A percentile compares a stretch with the other conserved stretches of the same genome.
Evolutionary conservation across 2,888 invertebrate species (phyloP).

Genomic region (Alloplasta piceator): DNA sequence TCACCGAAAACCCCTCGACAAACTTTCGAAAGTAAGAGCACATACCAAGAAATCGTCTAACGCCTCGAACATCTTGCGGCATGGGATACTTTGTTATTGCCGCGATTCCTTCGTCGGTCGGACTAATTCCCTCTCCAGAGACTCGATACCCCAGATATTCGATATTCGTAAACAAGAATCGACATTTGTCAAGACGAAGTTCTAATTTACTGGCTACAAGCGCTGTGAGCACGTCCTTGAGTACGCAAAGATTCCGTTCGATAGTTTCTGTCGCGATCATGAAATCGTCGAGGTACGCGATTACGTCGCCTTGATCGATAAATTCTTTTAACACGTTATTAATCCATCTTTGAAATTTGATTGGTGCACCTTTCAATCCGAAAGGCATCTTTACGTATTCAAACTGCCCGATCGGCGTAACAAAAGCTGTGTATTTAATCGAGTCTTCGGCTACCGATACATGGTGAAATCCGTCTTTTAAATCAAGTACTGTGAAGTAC

Average conservation of each 20-base stretch:
- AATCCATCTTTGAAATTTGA: constrained; percentile 66
- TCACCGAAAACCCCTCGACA: constrained; percentile 23
- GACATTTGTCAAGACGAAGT: constrained; percentile 63
- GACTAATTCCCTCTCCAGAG: constrained; percentile 57
- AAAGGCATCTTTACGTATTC: constrained; percentile 50
- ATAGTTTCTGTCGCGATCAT: constrained; percentile 51
- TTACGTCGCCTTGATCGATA: constrained; percentile 57
- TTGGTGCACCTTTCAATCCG: constrained; percentile 52
- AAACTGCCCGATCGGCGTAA: constrained; percentile 39
- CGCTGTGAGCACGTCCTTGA: constrained; percentile 23
- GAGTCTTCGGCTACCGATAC: constrained; percentile 60
- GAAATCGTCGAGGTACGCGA: constrained; percentile 68
- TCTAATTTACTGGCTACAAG: constrained; percentile 35
- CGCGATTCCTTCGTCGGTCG: constrained; percentile 60
- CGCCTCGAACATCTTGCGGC: constrained; percentile 64
- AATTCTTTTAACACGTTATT: constrained; percentile 60
- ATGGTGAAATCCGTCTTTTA: constrained; percentile 68
- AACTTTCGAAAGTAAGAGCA: constrained; percentile 26
- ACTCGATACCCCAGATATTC: constrained; percentile 65
- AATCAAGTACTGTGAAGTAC: constrained; percentile 66
- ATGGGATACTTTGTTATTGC: constrained; percentile 66
- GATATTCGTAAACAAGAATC: constrained; percentile 64
- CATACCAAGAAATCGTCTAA: constrained; percentile 52
- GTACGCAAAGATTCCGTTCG: constrained; percentile 40
- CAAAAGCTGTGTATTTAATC: constrained; percentile 62